Conservation (phyloP, 2,113 vertebrate genomes). For the Perca flavescens region DNA sequence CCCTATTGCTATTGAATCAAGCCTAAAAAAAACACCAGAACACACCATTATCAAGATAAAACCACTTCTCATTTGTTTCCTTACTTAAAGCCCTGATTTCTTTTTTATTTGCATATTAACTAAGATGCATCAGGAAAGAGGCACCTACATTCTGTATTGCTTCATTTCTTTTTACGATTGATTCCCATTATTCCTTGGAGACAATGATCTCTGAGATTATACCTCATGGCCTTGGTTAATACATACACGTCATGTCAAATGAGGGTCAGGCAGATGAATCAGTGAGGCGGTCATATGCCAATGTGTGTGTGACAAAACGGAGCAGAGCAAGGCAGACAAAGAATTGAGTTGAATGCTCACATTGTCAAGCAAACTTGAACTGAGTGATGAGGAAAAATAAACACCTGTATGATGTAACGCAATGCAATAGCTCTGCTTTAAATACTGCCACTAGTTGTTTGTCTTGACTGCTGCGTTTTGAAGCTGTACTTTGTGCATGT, state of each 20-base stretch:
- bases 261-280: conserved; percentile 3
- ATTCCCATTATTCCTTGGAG: not conserved
- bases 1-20: not conserved
- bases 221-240: conserved; percentile 3
- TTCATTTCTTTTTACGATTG: not conserved
- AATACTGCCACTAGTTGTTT: not conserved
- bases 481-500: not conserved
- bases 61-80: not conserved
- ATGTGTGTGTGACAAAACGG: not conserved
- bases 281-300: not conserved
- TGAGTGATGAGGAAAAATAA: not conserved
- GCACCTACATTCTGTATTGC: not conserved
- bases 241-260: conserved; percentile 23
- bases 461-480: not conserved
- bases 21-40: not conserved
- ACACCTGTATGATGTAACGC: conserved; percentile 31
- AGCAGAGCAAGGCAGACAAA: not conserved
- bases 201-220: not conserved
- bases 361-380: not conserved
- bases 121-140: not conserved
- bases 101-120: not conserved
- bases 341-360: not conserved
- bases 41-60: not conserved
- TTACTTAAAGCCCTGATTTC: not conserved
- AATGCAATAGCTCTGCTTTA: not conserved